Percentiles rank a stretch among this genome's conserved stretches.
phyloP scores from a whole-genome alignment of 2,797 vertebrate genomes.

The Caiman crocodilus region DNA sequence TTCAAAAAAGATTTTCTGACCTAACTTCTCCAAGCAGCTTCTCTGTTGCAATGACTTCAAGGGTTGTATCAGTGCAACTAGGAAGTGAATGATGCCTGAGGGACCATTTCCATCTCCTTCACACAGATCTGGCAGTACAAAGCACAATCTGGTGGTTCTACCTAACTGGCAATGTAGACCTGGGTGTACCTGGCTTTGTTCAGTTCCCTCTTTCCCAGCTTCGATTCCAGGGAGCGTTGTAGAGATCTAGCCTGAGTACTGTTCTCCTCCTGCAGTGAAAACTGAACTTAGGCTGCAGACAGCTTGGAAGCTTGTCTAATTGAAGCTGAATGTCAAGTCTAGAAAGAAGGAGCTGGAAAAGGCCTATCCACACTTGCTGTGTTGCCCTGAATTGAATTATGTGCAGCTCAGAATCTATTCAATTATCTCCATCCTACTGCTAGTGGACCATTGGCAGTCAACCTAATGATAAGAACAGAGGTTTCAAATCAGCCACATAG shows the following conservation, averaged over 20 bases:
- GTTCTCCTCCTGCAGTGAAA: neutral
- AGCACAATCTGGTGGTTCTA: neutral
- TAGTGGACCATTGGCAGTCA: no score
- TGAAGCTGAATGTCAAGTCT: neutral
- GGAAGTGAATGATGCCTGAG: fast-evolving
- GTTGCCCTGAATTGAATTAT: neutral
- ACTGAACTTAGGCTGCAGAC: neutral
- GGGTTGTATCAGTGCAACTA: fast-evolving
- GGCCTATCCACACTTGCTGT: neutral
- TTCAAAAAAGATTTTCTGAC: neutral
- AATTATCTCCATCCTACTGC: neutral
- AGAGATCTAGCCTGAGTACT: neutral
- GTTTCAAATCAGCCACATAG: no score
- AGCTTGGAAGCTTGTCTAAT: neutral
- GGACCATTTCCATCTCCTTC: fast-evolving
- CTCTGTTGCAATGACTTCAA: neutral
- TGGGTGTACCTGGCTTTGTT: neutral
- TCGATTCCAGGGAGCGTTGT: neutral
- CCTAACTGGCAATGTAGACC: neutral
- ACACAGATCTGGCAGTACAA: neutral
- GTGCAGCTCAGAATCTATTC: neutral
- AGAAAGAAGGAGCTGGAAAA: neutral
- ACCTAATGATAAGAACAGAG: no score
- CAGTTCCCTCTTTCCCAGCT: neutral
- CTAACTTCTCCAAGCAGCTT: neutral